Evolutionary conservation across 2,797 vertebrate species (phyloP).

Genomic region (Clarias laeviceps): DNA sequence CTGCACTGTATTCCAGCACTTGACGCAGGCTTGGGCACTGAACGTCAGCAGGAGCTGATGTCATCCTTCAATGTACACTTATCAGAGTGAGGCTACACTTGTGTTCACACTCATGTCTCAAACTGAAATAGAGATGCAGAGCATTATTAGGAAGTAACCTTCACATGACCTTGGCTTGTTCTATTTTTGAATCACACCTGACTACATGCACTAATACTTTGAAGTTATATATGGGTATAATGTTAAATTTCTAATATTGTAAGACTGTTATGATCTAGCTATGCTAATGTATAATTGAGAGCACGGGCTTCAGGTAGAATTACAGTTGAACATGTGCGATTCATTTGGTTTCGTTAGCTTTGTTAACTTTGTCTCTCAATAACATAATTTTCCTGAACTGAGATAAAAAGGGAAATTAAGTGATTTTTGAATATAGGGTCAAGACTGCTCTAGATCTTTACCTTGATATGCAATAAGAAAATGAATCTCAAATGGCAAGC

Average conservation of each 20-base stretch:
- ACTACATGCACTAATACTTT: constrained; percentile 57
- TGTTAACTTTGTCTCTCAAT: constrained; percentile 12
- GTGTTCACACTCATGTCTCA: constrained; percentile 29
- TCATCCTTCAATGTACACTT: background rate
- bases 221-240: constrained; percentile 10
- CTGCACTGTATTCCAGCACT: background rate
- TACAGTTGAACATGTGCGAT: constrained; percentile 15
- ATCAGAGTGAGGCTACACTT: constrained; percentile 10
- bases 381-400: constrained; percentile 35
- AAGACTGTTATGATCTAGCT: constrained; percentile 12
- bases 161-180: constrained; percentile 32
- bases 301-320: constrained; percentile 22
- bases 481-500: background rate
- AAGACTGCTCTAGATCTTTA: background rate
- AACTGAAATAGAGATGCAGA: constrained; percentile 52
- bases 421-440: constrained; percentile 23
- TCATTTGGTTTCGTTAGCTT: constrained; percentile 7
- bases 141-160: constrained; percentile 48
- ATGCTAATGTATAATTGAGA: constrained; percentile 11
- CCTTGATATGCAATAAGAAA: constrained; percentile 30
- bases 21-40: background rate
- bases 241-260: constrained; percentile 28
- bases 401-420: constrained; percentile 58
- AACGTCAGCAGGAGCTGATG: background rate
- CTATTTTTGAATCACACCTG: constrained; percentile 37